A percentile compares a stretch with the other conserved stretches of the same genome.
These are phyloP conservation scores for Anaspis maculata DNA, from an alignment of 2,888 invertebrate genomes.

Conservation along the genomic window DNA sequence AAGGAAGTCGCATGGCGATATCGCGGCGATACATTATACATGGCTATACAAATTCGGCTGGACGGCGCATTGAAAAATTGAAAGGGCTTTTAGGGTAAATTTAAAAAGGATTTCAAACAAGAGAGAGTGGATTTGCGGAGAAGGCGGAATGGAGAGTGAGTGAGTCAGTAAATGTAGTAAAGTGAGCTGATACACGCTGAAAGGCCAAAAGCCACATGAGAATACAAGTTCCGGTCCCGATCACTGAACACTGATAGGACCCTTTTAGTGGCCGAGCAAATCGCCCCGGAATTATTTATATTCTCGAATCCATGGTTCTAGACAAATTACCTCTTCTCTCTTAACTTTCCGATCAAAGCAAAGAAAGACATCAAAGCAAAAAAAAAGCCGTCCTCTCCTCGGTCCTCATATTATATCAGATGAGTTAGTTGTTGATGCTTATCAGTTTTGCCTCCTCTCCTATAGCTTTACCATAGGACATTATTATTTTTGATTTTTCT, in stretches of 20 bases:
- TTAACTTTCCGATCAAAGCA: slow-evolving; percentile 11
- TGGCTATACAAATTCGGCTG: slow-evolving; percentile 6
- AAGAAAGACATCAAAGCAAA: slow-evolving; percentile 11
- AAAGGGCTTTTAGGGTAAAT: slow-evolving; percentile 29
- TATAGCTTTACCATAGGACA: too few relatives aligned
- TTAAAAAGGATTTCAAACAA: slow-evolving; percentile 25
- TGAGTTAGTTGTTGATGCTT: too few relatives aligned
- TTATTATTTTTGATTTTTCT: too few relatives aligned
- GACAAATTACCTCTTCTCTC: slow-evolving; percentile 32
- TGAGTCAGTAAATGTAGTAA: slow-evolving; percentile 30
- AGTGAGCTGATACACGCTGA: slow-evolving; percentile 32
- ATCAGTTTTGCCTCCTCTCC: too few relatives aligned
- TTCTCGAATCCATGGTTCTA: slow-evolving; percentile 11
- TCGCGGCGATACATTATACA: slow-evolving; percentile 7
- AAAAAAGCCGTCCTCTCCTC: slow-evolving; percentile 1
- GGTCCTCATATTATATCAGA: not conserved
- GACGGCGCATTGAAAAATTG: slow-evolving; percentile 23
- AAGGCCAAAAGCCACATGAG: slow-evolving; percentile 36
- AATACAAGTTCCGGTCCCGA: slow-evolving; percentile 34
- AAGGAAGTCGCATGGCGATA: too few relatives aligned
- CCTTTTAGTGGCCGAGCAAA: slow-evolving; percentile 42
- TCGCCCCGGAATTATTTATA: slow-evolving; percentile 42
- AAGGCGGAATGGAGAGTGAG: slow-evolving; percentile 20
- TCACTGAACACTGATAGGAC: slow-evolving; percentile 35
- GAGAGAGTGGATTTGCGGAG: slow-evolving; percentile 22